These are phyloP conservation scores for Zaprionus tsacasi DNA, from an alignment of 1,140 invertebrate species.

Conservation along the genomic window DNA sequence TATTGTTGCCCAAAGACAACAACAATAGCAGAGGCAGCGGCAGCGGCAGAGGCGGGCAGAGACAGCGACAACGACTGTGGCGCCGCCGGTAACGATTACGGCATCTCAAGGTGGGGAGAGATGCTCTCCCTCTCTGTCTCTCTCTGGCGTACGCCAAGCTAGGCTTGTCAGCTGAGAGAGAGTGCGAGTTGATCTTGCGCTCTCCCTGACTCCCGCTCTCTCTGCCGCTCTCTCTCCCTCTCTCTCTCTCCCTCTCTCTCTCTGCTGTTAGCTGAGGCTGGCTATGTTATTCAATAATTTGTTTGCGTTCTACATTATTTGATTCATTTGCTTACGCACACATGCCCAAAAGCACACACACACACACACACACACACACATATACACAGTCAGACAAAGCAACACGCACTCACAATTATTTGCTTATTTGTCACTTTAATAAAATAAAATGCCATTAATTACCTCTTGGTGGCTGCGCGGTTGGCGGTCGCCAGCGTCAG, in stretches of 20 bases:
- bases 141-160: constrained; percentile 15
- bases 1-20: constrained; percentile 33
- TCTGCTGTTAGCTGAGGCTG: constrained; percentile 2
- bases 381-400: constrained; percentile 17
- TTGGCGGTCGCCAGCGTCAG: constrained; percentile 6
- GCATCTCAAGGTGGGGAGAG: constrained; percentile 28
- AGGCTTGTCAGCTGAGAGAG: constrained; percentile 13
- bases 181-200: neutral
- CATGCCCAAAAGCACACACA: constrained; percentile 14
- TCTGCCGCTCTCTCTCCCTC: neutral
- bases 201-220: constrained; percentile 3
- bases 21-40: constrained; percentile 16
- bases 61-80: neutral
- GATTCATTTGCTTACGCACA: constrained; percentile 64
- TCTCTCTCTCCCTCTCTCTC: constrained; percentile 3
- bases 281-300: constrained; percentile 73
- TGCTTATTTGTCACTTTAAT: constrained; percentile 69
- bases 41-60: neutral
- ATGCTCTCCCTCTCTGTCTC: neutral
- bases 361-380: constrained; percentile 23
- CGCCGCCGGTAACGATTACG: constrained; percentile 41
- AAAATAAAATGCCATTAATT: constrained; percentile 76
- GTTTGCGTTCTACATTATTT: constrained; percentile 73
- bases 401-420: constrained; percentile 44
- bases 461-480: constrained; percentile 47